A percentile compares a stretch with the other conserved stretches of the same genome.
Evolutionary conservation across 2,113 vertebrate species (phyloP).

Genomic region (Mormyrus lacerda): DNA sequence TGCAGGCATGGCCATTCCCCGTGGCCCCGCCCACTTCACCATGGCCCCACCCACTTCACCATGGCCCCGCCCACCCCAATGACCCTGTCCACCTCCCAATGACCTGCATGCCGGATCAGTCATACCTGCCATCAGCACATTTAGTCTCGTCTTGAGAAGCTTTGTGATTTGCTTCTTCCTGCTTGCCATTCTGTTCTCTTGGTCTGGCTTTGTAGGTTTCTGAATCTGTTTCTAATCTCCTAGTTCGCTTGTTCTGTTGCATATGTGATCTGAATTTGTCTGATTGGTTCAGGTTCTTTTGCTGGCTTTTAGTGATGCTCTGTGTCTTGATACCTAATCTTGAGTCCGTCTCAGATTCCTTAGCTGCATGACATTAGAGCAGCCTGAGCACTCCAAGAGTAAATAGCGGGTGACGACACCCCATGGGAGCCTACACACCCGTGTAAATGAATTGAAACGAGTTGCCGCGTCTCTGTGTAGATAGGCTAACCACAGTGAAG

Average conservation of each 20-base stretch:
- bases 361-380: not conserved
- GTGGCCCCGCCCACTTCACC: too few species aligned
- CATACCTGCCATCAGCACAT: not conserved
- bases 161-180: not conserved
- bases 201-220: not conserved
- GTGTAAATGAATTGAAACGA: not conserved
- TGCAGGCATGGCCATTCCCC: not conserved
- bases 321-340: not conserved
- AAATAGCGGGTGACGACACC: not conserved
- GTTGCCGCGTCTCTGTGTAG: not conserved
- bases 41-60: too few species aligned
- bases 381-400: not conserved
- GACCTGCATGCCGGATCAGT: not conserved
- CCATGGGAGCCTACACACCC: not conserved
- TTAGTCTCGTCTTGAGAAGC: not conserved
- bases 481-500: not conserved
- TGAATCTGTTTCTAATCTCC: not conserved
- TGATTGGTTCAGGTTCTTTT: not conserved
- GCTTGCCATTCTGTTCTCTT: not conserved
- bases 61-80: not conserved
- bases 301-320: not conserved
- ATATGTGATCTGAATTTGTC: not conserved
- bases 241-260: not conserved
- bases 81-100: not conserved
- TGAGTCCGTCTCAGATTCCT: not conserved